These are phyloP conservation scores for Steatornis caripensis DNA, from an alignment of 2,113 vertebrate species.

Conservation along the genomic window DNA sequence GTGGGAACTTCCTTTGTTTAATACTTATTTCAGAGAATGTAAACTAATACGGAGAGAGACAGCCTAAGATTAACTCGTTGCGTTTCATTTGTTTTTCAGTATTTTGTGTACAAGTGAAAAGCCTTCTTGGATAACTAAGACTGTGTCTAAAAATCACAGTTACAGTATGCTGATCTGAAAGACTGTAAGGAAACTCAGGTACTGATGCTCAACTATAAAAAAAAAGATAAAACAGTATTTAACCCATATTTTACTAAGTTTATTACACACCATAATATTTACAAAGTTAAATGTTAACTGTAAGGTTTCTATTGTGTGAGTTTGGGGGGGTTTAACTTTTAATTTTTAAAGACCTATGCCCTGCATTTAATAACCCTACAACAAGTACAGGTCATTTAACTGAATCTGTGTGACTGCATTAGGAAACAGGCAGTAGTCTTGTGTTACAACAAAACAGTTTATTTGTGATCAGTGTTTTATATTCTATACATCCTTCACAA, in stretches of 20 bases:
- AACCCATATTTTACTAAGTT: conserved; percentile 73
- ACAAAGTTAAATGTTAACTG: conserved; percentile 74
- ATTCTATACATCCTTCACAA: conserved; percentile 93
- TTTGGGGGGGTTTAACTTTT: background rate
- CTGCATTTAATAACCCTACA: conserved; percentile 71
- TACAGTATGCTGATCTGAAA: conserved; percentile 53
- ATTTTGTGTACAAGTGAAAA: conserved; percentile 60
- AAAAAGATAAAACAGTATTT: conserved; percentile 75
- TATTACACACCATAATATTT: conserved; percentile 75
- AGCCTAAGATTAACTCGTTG: conserved; percentile 37
- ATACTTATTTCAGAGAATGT: conserved; percentile 62
- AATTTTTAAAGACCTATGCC: conserved; percentile 68
- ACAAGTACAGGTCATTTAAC: conserved; percentile 63
- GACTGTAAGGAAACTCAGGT: conserved; percentile 51
- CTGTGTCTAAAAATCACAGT: conserved; percentile 33
- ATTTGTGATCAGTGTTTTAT: conserved; percentile 89
- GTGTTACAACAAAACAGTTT: conserved; percentile 91
- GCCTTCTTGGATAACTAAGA: conserved; percentile 50
- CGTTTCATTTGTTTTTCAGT: conserved; percentile 48
- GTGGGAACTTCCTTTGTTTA: conserved; percentile 21
- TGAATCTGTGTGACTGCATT: conserved; percentile 68
- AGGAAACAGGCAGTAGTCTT: conserved; percentile 82
- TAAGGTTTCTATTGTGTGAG: conserved; percentile 63
- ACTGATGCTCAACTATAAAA: conserved; percentile 68
- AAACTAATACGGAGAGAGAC: conserved; percentile 25